Percentiles rank a stretch among this genome's conserved stretches.
Evolutionary conservation across 2,113 vertebrate species (phyloP).

Genomic region (Spea multiplicata): DNA sequence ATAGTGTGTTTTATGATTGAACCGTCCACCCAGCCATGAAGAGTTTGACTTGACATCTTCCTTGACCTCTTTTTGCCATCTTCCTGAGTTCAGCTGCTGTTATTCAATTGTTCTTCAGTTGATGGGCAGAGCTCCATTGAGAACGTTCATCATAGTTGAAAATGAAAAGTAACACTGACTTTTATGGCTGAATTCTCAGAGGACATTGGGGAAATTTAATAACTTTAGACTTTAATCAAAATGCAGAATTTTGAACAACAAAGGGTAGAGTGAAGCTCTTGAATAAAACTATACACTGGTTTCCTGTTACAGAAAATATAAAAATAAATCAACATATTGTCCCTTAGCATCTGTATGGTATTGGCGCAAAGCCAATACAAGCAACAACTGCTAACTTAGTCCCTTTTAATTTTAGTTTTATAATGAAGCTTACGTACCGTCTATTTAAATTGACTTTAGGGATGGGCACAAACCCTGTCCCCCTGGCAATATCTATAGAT

Average conservation of each 20-base stretch:
- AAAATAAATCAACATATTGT: conserved; percentile 24
- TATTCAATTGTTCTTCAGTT: conserved; percentile 45
- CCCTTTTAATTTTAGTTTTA: no score
- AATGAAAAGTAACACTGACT: conserved; percentile 62
- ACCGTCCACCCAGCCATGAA: conserved; percentile 8
- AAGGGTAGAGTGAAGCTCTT: background rate
- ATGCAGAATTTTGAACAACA: conserved; percentile 39
- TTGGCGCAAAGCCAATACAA: background rate
- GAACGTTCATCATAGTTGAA: conserved; percentile 63
- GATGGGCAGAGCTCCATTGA: conserved; percentile 49
- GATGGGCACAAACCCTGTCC: no score
- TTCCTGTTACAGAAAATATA: conserved; percentile 19
- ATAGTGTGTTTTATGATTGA: background rate
- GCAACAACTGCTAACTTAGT: no score
- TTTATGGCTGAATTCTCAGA: conserved; percentile 52
- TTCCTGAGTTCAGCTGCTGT: conserved; percentile 43
- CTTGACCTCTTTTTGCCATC: conserved; percentile 52
- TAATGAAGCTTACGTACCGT: no score
- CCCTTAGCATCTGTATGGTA: background rate
- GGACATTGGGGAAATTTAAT: conserved; percentile 58
- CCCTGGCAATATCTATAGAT: no score
- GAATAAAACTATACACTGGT: conserved; percentile 26
- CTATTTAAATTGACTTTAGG: no score
- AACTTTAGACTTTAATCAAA: conserved; percentile 61
- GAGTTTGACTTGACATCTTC: conserved; percentile 56